Percentiles rank a stretch among this genome's conserved stretches.
Evolutionary conservation across 2,888 invertebrate species (phyloP).

Genomic region (Dichetophora obliterata): DNA sequence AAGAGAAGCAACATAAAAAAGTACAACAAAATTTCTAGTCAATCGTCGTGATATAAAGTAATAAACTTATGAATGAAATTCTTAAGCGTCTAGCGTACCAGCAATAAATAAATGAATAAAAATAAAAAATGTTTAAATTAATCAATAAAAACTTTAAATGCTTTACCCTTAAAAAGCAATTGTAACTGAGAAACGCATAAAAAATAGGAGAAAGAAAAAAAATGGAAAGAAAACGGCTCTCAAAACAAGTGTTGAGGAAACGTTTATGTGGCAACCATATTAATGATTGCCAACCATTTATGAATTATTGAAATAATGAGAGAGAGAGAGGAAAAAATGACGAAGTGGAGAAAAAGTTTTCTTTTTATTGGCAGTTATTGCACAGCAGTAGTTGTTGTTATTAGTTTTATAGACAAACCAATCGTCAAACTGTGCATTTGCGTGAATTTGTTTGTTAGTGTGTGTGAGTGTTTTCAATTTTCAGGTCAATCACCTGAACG

Average conservation of each 20-base stretch:
- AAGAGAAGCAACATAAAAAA: not conserved
- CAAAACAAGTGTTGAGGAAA: constrained; percentile 20
- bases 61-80: too few species aligned
- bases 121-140: too few species aligned
- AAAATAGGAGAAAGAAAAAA: too few species aligned
- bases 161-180: not conserved
- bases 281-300: constrained; percentile 29
- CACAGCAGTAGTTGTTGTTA: not conserved
- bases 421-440: not conserved
- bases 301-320: constrained; percentile 13
- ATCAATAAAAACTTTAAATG: not conserved
- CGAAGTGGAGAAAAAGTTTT: not conserved
- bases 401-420: not conserved
- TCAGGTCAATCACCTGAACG: too few species aligned
- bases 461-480: not conserved
- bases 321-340: not conserved
- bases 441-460: not conserved
- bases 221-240: not conserved
- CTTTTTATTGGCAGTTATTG: too few species aligned
- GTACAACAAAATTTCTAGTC: not conserved
- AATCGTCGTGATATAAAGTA: too few species aligned
- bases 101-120: too few species aligned
- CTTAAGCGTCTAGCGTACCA: too few species aligned
- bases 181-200: too few species aligned
- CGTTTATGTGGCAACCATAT: constrained; percentile 32